Percentiles rank a stretch among this genome's conserved stretches.
phyloP scores from a whole-genome alignment of 2,113 vertebrate genomes.

The Rhynchomys soricoides region DNA sequence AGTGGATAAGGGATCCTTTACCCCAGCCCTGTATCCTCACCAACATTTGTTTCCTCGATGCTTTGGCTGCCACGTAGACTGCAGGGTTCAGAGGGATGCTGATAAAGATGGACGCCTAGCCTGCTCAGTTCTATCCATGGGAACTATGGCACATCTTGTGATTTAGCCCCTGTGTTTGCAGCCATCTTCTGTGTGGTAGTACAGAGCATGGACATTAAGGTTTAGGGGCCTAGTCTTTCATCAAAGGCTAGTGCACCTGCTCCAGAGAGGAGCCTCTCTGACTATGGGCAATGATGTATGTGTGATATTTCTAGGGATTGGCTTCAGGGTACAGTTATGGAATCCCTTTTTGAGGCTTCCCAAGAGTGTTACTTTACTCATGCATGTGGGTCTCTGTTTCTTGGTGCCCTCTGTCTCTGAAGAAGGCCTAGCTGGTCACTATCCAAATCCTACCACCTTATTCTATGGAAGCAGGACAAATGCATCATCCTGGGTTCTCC shows the following conservation, averaged over 20 bases:
- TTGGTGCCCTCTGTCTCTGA: not conserved
- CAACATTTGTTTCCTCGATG: too few species aligned
- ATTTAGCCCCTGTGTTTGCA: not conserved
- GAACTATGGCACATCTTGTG: not conserved
- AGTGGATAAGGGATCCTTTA: not conserved
- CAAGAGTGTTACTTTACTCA: not conserved
- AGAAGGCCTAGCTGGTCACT: not conserved
- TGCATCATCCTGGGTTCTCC: not conserved
- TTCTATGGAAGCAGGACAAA: not conserved
- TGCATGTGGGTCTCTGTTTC: not conserved
- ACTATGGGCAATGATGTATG: accelerated
- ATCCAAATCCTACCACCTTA: not conserved
- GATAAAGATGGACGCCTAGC: not conserved
- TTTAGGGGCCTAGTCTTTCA: not conserved
- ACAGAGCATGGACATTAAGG: not conserved
- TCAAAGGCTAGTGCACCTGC: not conserved
- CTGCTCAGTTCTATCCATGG: not conserved
- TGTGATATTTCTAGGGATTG: not conserved
- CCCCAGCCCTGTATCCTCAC: not conserved
- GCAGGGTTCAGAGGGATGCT: not conserved
- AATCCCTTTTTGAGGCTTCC: not conserved
- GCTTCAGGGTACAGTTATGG: not conserved
- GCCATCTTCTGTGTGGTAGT: not conserved
- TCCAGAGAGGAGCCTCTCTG: not conserved
- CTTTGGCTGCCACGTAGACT: not conserved